Evolutionary conservation across 2,113 vertebrate genomes (phyloP), one percentile per base, ranked within the genome.

Genomic region (Dascyllus trimaculatus): DNA sequence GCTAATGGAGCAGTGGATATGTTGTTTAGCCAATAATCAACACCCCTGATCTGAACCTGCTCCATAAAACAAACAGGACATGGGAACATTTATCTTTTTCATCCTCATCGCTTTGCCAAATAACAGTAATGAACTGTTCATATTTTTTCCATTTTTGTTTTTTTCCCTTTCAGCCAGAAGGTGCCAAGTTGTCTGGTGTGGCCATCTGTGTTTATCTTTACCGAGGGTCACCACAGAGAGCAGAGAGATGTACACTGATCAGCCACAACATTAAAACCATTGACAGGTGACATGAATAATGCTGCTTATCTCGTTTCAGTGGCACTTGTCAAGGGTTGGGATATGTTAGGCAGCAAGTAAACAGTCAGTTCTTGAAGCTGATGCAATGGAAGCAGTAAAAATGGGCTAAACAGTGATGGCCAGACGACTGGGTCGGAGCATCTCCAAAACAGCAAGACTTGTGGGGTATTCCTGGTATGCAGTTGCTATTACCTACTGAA

Each of bases 11-110:
- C 86, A 79, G 88, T 49, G 11, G 77, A 48, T 49, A 58, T 69
- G 67, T 75, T 91, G 76, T 87, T 91, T 85, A 90, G 85, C 79
- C 84, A 87, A 80, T 81, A 86, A 88, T 74, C 65, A 71, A 72
- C 71, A 82, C 71, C 75, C 78, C 79, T 87, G 79, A 78, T 73
- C 81, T 68, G 74, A 88, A 86, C 78, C 84, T 78, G 80, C 61
- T 57, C 75, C 82, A 88, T 89, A 87, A 91, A 92, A 86, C 71
- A 82, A 91, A 82, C 59, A 58, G 53, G 69, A 79, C 76, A 87
- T 52, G 69, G 60, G 57, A 65, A 80, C 58, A 77, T 88, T 85
- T 78, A 81, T 91, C 63, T 69, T 64, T 85, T 86, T 86, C 63
- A 80, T 84, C 79, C 68, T 60, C 67, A 62, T 65, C 38, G 19